A percentile compares a stretch with the other conserved stretches of the same genome.
phyloP scores from a whole-genome alignment of 2,888 invertebrate genomes.

The Thysanoteuthis rhombus region DNA sequence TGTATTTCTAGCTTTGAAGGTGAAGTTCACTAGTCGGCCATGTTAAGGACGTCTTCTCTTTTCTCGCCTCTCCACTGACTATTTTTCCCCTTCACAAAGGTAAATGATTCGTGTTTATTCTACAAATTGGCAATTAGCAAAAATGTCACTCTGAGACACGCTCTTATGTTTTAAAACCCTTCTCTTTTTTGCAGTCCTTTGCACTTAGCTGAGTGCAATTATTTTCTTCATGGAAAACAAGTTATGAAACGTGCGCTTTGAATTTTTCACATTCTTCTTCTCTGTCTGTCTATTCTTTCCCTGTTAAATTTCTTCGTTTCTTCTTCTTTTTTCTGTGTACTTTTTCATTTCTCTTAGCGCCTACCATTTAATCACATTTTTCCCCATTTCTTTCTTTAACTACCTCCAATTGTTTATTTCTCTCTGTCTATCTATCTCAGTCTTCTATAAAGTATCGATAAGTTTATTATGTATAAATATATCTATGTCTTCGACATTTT shows the following conservation, averaged over 20 bases:
- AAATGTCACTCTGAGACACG: background rate
- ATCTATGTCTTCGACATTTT: no score
- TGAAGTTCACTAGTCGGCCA: background rate
- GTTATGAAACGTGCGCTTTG: no score
- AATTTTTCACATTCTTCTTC: background rate
- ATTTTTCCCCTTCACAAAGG: background rate
- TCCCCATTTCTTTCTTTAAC: background rate
- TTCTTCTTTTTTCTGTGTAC: background rate
- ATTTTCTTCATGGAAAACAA: no score
- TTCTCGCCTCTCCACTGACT: background rate
- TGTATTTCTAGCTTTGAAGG: no score
- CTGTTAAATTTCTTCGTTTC: background rate
- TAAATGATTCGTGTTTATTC: background rate
- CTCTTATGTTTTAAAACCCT: background rate
- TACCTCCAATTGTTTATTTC: no score
- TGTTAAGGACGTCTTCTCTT: background rate
- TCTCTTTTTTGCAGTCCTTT: no score
- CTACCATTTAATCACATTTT: background rate
- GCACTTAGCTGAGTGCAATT: no score
- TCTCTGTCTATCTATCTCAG: no score
- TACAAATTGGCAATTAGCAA: background rate
- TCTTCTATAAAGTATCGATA: no score
- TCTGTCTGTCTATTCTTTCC: background rate
- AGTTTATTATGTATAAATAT: no score
- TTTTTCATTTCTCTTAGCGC: background rate